phyloP scores from a whole-genome alignment of 2,113 vertebrate genomes.

The Malurus melanocephalus region DNA sequence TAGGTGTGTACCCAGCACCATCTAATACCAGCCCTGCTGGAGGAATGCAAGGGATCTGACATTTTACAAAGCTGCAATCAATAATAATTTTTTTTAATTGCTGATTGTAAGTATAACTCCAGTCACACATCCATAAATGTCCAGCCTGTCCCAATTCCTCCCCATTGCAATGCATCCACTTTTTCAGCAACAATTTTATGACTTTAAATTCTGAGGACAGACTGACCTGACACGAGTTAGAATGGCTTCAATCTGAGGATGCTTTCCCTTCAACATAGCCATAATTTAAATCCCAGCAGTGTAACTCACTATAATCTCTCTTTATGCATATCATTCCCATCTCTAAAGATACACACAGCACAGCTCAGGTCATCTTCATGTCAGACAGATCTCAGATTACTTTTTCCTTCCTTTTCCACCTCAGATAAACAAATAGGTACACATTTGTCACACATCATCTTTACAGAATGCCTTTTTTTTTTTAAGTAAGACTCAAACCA shows the following conservation, averaged over 20 bases:
- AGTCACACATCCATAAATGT: neutral
- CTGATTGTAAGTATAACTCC: neutral
- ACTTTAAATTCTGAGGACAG: neutral
- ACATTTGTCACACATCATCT: neutral
- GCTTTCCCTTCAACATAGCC: neutral
- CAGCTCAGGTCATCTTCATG: neutral
- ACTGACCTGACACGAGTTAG: neutral
- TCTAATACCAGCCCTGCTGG: neutral
- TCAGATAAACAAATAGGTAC: neutral
- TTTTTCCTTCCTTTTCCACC: neutral
- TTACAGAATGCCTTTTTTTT: neutral
- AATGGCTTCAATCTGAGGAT: neutral
- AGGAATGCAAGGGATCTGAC: neutral
- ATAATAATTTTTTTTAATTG: neutral
- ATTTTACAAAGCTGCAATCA: neutral
- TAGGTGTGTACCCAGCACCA: neutral
- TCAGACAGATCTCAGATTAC: neutral
- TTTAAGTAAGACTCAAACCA: neutral
- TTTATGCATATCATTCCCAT: neutral
- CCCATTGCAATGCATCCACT: neutral
- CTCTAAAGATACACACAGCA: neutral
- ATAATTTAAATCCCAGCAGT: neutral
- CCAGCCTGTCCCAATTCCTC: neutral
- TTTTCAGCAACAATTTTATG: neutral
- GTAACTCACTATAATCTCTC: neutral